A percentile compares a stretch with the other conserved stretches of the same genome.
Evolutionary conservation across 2,113 vertebrate genomes (phyloP).

Genomic region (Sterrhoptilus dennistouni): DNA sequence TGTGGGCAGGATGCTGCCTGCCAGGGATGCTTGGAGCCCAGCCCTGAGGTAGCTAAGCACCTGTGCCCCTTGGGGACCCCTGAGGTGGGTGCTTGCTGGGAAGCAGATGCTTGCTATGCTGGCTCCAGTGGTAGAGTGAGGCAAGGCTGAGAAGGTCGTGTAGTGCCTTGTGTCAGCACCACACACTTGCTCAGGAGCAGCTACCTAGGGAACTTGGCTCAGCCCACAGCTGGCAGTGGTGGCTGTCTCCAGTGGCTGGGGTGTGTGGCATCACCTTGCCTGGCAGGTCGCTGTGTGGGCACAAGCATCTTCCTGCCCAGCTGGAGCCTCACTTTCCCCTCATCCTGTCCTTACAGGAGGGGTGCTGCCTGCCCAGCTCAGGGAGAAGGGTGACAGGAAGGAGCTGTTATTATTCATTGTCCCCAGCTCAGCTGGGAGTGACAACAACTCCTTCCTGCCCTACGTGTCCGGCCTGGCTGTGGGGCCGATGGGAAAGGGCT

Average conservation of each 20-base stretch:
- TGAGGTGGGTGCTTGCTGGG: not conserved
- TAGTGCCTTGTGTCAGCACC: not conserved
- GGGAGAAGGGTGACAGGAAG: constrained; percentile 15
- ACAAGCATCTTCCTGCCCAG: not conserved
- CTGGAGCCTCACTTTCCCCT: not conserved
- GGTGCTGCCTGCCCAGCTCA: not conserved
- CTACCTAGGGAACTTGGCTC: not conserved
- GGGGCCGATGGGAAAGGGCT: accelerated
- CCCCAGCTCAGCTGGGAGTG: constrained; percentile 18
- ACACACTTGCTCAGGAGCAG: not conserved
- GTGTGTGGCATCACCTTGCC: not conserved
- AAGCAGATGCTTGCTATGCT: not conserved
- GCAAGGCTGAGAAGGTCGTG: not conserved
- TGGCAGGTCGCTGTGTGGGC: not conserved
- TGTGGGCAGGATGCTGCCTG: not conserved
- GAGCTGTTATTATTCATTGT: constrained; percentile 41
- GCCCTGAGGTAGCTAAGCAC: not conserved
- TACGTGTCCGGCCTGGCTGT: accelerated
- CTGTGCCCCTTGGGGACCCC: not conserved
- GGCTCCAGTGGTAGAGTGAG: not conserved
- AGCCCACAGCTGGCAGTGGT: not conserved
- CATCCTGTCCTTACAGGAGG: not conserved
- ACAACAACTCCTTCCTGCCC: constrained; percentile 42
- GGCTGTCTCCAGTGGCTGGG: not conserved
- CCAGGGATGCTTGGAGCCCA: not conserved